Evolutionary conservation across 2,113 vertebrate species (phyloP).

Genomic region (Psettodes erumei): DNA sequence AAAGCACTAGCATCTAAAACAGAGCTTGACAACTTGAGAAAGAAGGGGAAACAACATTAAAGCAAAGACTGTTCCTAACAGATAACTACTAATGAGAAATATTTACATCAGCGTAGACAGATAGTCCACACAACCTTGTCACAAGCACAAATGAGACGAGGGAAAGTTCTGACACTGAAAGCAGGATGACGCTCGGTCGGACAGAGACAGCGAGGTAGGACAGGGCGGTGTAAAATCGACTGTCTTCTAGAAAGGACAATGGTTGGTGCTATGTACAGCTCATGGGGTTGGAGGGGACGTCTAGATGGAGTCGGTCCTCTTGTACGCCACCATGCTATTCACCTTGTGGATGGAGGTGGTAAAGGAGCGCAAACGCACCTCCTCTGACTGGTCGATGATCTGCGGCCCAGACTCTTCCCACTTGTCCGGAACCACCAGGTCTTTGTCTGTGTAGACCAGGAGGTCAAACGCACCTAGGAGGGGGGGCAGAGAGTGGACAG

Average conservation of each 20-base stretch:
- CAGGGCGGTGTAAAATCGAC: conserved; percentile 15
- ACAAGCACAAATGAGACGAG: background rate
- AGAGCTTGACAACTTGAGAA: conserved; percentile 8
- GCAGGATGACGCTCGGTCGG: too few relatives aligned
- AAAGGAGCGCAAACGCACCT: conserved; percentile 94
- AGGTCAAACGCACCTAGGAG: conserved; percentile 96
- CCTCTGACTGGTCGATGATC: conserved; percentile 92
- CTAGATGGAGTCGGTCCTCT: conserved; percentile 82
- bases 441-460: conserved; percentile 95
- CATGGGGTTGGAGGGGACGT: background rate
- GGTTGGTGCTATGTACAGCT: conserved; percentile 14
- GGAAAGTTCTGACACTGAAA: background rate
- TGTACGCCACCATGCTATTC: conserved; percentile 93
- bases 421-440: conserved; percentile 91
- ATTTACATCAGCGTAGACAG: conserved; percentile 60
- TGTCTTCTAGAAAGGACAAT: background rate
- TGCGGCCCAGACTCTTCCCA: conserved; percentile 97
- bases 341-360: conserved; percentile 97
- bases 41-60: background rate
- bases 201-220: conserved; percentile 24
- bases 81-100: conserved; percentile 33
- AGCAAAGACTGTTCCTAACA: conserved; percentile 11
- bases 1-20: conserved; percentile 65
- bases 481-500: background rate
- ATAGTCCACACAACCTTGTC: background rate